Percentiles rank a stretch among this genome's conserved stretches.
These are phyloP conservation scores for Acholoe squamosa DNA, from an alignment of 2,888 invertebrate species.

Conservation along the genomic window DNA sequence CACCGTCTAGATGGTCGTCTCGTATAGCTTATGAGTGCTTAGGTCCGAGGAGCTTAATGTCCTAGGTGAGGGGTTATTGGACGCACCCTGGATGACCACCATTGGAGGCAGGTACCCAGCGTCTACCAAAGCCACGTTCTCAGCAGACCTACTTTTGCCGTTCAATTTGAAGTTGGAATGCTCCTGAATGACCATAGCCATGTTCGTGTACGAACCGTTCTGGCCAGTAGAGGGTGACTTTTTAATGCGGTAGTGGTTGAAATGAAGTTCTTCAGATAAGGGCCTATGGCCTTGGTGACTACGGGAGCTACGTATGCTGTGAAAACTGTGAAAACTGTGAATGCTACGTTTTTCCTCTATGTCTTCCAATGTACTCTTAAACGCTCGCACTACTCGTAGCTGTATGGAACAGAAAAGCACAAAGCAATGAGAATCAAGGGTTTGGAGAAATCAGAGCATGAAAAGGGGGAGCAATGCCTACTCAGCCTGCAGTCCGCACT, in stretches of 20 bases:
- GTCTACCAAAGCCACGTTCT: conserved; percentile 75
- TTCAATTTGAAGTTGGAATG: conserved; percentile 66
- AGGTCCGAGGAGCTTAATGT: conserved; percentile 63
- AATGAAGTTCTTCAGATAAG: conserved; percentile 88
- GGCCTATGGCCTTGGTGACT: conserved; percentile 89
- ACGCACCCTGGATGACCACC: conserved; percentile 55
- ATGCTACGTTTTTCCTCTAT: conserved; percentile 99
- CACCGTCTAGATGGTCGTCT: conserved; percentile 18
- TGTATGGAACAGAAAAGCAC: conserved; percentile 85
- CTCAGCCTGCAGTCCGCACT: conserved; percentile 6
- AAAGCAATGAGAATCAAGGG: conserved; percentile 62
- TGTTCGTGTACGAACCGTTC: conserved; percentile 74
- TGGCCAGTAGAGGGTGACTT: conserved; percentile 83
- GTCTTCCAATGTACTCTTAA: conserved; percentile 99
- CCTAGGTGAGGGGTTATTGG: conserved; percentile 64
- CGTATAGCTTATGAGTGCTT: conserved; percentile 50
- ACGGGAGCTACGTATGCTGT: conserved; percentile 86
- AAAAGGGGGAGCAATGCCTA: conserved; percentile 1
- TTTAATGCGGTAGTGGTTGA: conserved; percentile 63
- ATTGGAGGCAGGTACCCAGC: conserved; percentile 18
- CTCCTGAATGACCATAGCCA: conserved; percentile 71
- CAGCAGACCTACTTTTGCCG: conserved; percentile 80
- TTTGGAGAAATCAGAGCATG: conserved; percentile 53
- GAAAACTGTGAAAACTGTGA: conserved; percentile 88
- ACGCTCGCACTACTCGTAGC: conserved; percentile 99